Conservation (phyloP, 1,140 invertebrate genomes). For the Drosophila seguyi region DNA sequence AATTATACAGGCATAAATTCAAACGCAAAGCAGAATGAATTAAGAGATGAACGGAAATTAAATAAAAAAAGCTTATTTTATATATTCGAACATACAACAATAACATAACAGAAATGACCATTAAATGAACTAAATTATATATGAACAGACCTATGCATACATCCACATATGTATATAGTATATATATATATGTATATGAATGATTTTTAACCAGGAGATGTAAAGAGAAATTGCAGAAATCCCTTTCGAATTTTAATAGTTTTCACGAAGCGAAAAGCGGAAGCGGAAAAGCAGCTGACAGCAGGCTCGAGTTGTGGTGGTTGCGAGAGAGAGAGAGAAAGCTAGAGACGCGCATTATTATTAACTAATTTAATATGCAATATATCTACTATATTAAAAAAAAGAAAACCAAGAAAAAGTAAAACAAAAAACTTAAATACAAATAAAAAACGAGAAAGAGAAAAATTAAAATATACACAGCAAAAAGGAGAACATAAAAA, state of each 20-base stretch:
- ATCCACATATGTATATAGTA: conserved; percentile 26
- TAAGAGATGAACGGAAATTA: conserved; percentile 12
- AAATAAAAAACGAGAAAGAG: conserved; percentile 19
- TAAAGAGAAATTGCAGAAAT: conserved; percentile 36
- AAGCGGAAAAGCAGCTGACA: conserved; percentile 20
- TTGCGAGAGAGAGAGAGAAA: conserved; percentile 36
- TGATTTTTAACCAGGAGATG: conserved; percentile 67
- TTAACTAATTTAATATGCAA: conserved; percentile 75
- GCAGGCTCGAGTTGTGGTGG: conserved; percentile 25
- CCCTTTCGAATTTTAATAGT: conserved; percentile 66
- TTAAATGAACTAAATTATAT: conserved; percentile 67
- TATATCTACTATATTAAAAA: conserved; percentile 63
- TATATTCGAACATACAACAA: conserved; percentile 76
- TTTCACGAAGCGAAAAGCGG: conserved; percentile 41
- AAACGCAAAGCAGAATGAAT: conserved; percentile 13
- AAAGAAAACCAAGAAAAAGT: conserved; percentile 18
- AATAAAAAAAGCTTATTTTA: conserved; percentile 69
- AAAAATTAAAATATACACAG: conserved; percentile 48
- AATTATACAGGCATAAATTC: conserved; percentile 44
- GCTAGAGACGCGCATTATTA: conserved; percentile 70
- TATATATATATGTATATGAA: conserved; percentile 54
- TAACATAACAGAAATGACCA: conserved; percentile 65
- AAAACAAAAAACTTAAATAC: conserved; percentile 36
- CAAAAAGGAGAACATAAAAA: conserved; percentile 40
- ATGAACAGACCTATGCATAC: conserved; percentile 36